These are phyloP conservation scores for Bellardia pandia DNA, from an alignment of 2,888 invertebrate species.

Conservation along the genomic window DNA sequence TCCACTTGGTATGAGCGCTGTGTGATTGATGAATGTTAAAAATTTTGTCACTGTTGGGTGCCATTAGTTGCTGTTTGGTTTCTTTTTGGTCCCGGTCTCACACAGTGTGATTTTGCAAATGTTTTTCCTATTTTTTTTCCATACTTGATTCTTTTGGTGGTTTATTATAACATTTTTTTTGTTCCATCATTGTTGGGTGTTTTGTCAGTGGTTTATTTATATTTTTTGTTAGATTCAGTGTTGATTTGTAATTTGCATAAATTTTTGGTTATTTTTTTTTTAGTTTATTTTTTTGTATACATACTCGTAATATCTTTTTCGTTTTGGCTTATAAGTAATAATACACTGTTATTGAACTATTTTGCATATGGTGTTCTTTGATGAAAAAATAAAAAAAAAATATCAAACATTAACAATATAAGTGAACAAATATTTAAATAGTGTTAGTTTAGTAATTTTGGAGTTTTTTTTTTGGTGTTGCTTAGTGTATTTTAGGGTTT, in stretches of 20 bases:
- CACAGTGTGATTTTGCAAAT: slow-evolving; percentile 62
- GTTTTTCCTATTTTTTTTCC: slow-evolving; percentile 21
- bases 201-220: slow-evolving; percentile 42
- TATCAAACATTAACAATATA: not conserved
- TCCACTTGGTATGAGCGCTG: slow-evolving; percentile 70
- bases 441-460: slow-evolving; percentile 53
- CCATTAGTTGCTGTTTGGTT: slow-evolving; percentile 70
- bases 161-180: slow-evolving; percentile 14
- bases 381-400: slow-evolving; percentile 8
- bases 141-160: slow-evolving; percentile 40
- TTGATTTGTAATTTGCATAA: slow-evolving; percentile 71
- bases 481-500: slow-evolving; percentile 1
- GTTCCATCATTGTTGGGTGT: slow-evolving; percentile 19
- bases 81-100: slow-evolving; percentile 45
- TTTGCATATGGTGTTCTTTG: slow-evolving; percentile 26
- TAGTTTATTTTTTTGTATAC: not conserved
- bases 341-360: slow-evolving; percentile 57
- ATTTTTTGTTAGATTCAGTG: slow-evolving; percentile 57
- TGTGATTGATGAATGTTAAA: slow-evolving; percentile 81
- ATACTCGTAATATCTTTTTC: slow-evolving; percentile 26
- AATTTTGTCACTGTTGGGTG: slow-evolving; percentile 80
- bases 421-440: slow-evolving; percentile 55
- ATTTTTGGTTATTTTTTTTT: slow-evolving; percentile 59
- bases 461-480: slow-evolving; percentile 29
- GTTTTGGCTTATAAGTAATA: slow-evolving; percentile 41